Evolutionary conservation across 2,888 invertebrate genomes (phyloP), one percentile per base, ranked within the genome.

Genomic region (Drosophila borborema): DNA sequence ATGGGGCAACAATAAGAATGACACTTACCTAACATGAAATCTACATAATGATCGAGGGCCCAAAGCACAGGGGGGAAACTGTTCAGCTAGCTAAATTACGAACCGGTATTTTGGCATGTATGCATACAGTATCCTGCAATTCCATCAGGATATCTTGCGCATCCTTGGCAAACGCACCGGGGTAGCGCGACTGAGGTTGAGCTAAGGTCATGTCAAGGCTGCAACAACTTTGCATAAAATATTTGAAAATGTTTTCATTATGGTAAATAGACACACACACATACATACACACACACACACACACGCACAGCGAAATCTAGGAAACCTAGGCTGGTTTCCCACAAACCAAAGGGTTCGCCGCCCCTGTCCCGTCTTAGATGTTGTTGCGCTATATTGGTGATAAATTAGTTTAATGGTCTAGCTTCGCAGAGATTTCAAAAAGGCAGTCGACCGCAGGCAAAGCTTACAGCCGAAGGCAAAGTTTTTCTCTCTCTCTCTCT

Each of bases 231-330:
- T 87, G 88, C 87, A 87, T 87, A 85, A 89, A 87, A 87, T 89
- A 80, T 86, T 86, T 86, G 89, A 89, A 87, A 86, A 86, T 87
- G 89, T 87, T 87, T 87, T 87, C 90, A 90, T 87, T 87, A 87
- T 90, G 86, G 80, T 85, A 89, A 90, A 77, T 68, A 86, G 90
- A 88, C 89, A 80, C 77, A 82, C 40, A 54, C 38, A 46, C 38
- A 66, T 45, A 49, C 28, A 48, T 28, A 28, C 28, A 28, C 16
- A 48, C 16, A 23, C 54, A 18, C 28, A 65, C 51, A 4, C 23
- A 23, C 4, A 23, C 23, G 4, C 3, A 54, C 68, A 64, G 20
- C 0, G 76, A 81, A 79, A 80, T 34, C 64, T 58, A 56, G 62
- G 45, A n/a, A 3, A 23, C 38, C 59, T 34, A 18, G 73, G 66